Percentiles rank a stretch among this genome's conserved stretches.
phyloP scores from a whole-genome alignment of 2,797 vertebrate species.

The Lepus oiostolus region DNA sequence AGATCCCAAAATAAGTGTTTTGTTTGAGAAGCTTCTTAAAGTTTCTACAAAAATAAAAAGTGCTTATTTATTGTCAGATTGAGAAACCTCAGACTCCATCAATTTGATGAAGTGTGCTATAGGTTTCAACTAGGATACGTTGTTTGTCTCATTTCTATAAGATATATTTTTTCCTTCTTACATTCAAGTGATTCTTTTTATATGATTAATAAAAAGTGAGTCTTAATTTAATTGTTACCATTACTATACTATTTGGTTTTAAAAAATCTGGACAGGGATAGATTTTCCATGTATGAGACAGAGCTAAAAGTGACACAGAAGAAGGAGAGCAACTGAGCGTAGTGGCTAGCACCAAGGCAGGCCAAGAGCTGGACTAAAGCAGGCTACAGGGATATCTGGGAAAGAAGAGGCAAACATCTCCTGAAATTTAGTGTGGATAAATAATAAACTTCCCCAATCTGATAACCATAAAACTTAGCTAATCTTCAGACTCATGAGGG shows the following conservation, averaged over 20 bases:
- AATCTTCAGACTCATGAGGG: not conserved
- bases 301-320: not conserved
- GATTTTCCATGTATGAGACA: not conserved
- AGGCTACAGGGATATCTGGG: not conserved
- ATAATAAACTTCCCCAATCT: not conserved
- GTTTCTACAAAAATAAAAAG: not conserved
- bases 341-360: not conserved
- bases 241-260: not conserved
- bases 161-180: not conserved
- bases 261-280: not conserved
- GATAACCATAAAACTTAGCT: not conserved
- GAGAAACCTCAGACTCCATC: not conserved
- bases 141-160: not conserved
- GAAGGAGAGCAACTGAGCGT: not conserved
- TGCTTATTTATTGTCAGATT: not conserved
- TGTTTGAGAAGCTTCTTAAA: not conserved
- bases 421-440: fast-evolving
- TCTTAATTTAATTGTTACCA: not conserved
- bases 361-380: not conserved
- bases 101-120: not conserved
- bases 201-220: no score
- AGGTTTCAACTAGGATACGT: not conserved
- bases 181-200: not conserved
- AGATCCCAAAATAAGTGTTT: not conserved
- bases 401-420: not conserved